A percentile compares a stretch with the other conserved stretches of the same genome.
These are phyloP conservation scores for Sarcoramphus papa DNA, from an alignment of 2,797 vertebrate species.

Conservation along the genomic window DNA sequence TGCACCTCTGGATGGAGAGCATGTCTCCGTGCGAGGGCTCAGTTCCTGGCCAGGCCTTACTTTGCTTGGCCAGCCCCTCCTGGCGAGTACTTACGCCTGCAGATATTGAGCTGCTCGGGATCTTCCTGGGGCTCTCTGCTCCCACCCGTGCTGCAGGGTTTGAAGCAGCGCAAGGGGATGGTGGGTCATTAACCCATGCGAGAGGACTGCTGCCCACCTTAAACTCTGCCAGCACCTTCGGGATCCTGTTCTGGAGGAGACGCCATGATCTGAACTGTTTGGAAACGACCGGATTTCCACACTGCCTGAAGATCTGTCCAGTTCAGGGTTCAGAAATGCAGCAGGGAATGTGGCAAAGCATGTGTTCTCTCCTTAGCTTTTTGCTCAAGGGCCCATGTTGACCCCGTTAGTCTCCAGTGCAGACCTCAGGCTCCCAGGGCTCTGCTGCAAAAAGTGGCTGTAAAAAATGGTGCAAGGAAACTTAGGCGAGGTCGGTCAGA, in stretches of 20 bases:
- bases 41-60: neutral
- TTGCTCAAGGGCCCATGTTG: neutral
- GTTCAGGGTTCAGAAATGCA: neutral
- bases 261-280: rapidly evolving
- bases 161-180: neutral
- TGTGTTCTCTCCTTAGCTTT: neutral
- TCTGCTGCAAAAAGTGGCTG: neutral
- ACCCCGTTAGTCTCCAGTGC: neutral
- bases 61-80: neutral
- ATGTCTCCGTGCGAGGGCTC: rapidly evolving
- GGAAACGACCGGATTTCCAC: neutral
- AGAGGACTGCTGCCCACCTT: neutral
- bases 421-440: neutral
- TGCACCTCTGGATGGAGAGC: neutral
- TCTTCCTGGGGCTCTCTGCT: neutral
- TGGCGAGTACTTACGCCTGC: rapidly evolving
- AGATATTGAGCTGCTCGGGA: neutral
- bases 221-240: neutral
- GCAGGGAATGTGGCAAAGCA: neutral
- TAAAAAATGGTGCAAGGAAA: neutral
- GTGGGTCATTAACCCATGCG: neutral
- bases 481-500: neutral
- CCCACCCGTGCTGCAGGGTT: neutral
- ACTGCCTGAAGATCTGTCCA: neutral
- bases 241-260: neutral